Evolutionary conservation across 2,888 invertebrate species (phyloP).

Genomic region (Eledone cirrhosa): DNA sequence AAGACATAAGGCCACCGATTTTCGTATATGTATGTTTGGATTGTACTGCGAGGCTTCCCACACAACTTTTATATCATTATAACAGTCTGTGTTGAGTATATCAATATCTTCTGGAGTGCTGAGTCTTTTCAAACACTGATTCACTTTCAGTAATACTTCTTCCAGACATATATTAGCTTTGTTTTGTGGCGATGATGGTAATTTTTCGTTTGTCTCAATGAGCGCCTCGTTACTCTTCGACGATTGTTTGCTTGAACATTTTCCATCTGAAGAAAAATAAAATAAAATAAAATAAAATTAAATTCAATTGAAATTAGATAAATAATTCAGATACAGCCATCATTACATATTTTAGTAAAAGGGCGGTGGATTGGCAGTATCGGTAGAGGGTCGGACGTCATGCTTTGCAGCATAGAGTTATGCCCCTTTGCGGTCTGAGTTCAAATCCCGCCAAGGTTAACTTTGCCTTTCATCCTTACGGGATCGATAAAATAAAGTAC

Average conservation of each 20-base stretch:
- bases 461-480: too few relatives aligned
- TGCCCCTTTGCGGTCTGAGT: too few relatives aligned
- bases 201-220: not conserved
- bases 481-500: too few relatives aligned
- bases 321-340: too few relatives aligned
- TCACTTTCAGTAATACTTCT: not conserved
- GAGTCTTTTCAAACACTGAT: not conserved
- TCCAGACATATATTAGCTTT: not conserved
- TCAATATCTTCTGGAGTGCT: conserved; percentile 16
- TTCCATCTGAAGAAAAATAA: not conserved
- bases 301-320: too few relatives aligned
- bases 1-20: conserved; percentile 31
- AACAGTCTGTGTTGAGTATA: conserved; percentile 21
- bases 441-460: too few relatives aligned
- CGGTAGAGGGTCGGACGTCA: too few relatives aligned
- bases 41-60: conserved; percentile 26
- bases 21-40: conserved; percentile 5
- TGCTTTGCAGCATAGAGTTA: too few relatives aligned
- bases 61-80: conserved; percentile 20
- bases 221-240: conserved; percentile 20
- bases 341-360: too few relatives aligned
- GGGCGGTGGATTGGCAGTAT: too few relatives aligned
- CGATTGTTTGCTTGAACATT: conserved; percentile 21
- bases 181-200: conserved; percentile 25
- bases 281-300: too few relatives aligned